Conservation (phyloP, 2,113 vertebrate genomes). For the Leucopternis melanops region DNA sequence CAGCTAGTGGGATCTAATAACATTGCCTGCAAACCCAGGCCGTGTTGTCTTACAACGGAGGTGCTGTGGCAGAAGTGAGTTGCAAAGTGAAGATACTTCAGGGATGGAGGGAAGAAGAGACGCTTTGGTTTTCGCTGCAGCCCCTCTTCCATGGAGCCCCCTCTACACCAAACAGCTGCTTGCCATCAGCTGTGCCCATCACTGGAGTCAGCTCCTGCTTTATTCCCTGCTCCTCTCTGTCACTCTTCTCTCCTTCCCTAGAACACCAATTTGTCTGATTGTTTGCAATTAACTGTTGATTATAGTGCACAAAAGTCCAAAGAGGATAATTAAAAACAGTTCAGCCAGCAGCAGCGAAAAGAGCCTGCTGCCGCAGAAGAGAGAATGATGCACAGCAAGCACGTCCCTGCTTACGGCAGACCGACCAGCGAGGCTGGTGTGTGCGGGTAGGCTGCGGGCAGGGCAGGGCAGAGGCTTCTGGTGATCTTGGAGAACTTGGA, state of each 20-base stretch:
- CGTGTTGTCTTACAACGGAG: background rate
- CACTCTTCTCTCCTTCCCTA: background rate
- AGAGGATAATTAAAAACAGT: background rate
- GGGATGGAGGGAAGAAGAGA: background rate
- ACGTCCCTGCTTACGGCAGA: rapidly evolving
- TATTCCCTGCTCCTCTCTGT: background rate
- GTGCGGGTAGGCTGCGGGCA: background rate
- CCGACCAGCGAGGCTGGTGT: rapidly evolving
- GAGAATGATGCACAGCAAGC: background rate
- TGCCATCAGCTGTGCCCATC: background rate
- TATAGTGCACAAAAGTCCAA: background rate
- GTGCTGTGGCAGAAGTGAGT: background rate
- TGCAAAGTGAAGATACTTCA: background rate
- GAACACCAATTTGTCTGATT: background rate
- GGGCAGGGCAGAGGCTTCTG: background rate
- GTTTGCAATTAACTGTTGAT: slow-evolving; percentile 34
- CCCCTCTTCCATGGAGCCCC: background rate
- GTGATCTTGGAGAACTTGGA: background rate
- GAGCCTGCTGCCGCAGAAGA: background rate
- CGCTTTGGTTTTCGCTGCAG: background rate
- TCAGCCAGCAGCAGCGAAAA: background rate
- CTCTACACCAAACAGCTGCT: background rate
- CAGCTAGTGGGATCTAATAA: background rate
- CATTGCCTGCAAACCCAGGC: background rate
- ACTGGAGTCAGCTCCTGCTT: background rate